Conservation (phyloP, 2,888 invertebrate genomes). For the Cantharis rustica region DNA sequence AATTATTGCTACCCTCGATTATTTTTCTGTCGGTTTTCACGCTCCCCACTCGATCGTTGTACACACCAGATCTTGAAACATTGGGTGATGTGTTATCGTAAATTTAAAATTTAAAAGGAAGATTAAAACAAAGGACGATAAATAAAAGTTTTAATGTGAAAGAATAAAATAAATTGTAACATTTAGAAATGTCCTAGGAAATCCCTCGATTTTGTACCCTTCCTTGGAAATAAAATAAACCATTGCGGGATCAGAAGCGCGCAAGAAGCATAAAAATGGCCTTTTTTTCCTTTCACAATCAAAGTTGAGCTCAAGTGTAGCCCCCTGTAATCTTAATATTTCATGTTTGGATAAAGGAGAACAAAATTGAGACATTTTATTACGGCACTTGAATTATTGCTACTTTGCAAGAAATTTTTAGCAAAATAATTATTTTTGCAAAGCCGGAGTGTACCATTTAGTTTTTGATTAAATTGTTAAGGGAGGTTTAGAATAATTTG, state of each 20-base stretch:
- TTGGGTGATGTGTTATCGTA: too few species aligned
- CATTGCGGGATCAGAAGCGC: constrained; percentile 40
- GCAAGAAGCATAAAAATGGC: constrained; percentile 52
- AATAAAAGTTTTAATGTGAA: constrained; percentile 8
- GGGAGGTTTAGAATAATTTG: constrained; percentile 27
- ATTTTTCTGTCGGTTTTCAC: background rate
- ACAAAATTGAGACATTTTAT: constrained; percentile 14
- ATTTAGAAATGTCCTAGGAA: constrained; percentile 22
- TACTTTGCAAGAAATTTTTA: background rate
- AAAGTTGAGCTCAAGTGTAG: constrained; percentile 45
- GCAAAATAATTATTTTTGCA: background rate
- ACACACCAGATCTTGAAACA: too few species aligned
- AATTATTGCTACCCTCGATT: too few species aligned
- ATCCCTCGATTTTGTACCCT: constrained; percentile 29
- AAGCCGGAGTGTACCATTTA: background rate
- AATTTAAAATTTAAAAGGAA: background rate
- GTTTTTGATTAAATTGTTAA: constrained; percentile 1
- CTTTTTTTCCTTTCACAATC: constrained; percentile 48
- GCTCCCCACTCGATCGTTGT: background rate
- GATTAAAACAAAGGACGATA: constrained; percentile 5
- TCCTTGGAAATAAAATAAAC: constrained; percentile 35
- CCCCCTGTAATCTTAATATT: constrained; percentile 49
- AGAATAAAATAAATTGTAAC: constrained; percentile 25
- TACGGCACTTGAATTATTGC: constrained; percentile 22
- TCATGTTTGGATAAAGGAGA: constrained; percentile 38